A percentile compares a stretch with the other conserved stretches of the same genome.
phyloP scores from a whole-genome alignment of 2,888 invertebrate species.

The Metopia argyrocephala region DNA sequence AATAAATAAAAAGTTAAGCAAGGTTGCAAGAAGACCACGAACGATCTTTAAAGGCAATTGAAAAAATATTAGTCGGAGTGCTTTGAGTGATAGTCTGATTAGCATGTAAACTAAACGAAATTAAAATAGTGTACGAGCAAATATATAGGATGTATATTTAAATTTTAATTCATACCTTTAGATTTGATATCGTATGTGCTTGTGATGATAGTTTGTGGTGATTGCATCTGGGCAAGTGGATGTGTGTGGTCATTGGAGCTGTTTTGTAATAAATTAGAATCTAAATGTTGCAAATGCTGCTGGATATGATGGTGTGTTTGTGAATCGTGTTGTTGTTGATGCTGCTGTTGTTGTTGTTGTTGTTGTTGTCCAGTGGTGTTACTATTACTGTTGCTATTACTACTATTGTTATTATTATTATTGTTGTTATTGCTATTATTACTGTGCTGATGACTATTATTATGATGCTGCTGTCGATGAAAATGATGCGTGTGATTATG shows the following conservation, averaged over 20 bases:
- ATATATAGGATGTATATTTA: no score
- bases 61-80: no score
- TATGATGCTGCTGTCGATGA: conserved; percentile 48
- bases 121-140: no score
- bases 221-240: conserved; percentile 37
- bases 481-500: conserved; percentile 47
- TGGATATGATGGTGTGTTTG: conserved; percentile 31
- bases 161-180: conserved; percentile 33
- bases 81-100: no score
- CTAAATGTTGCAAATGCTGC: conserved; percentile 48
- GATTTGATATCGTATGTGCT: conserved; percentile 47
- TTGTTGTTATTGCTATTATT: conserved; percentile 30
- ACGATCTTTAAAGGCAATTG: no score
- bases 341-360: conserved; percentile 36
- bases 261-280: conserved; percentile 50
- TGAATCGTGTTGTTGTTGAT: conserved; percentile 4
- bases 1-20: no score
- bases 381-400: conserved; percentile 10
- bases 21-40: no score
- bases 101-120: no score
- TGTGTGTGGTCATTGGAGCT: conserved; percentile 43
- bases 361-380: conserved; percentile 21
- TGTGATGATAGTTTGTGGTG: conserved; percentile 15
- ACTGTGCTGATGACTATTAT: conserved; percentile 24
- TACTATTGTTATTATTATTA: conserved; percentile 15